Conservation (phyloP, 2,888 invertebrate species). For the Mantis religiosa region DNA sequence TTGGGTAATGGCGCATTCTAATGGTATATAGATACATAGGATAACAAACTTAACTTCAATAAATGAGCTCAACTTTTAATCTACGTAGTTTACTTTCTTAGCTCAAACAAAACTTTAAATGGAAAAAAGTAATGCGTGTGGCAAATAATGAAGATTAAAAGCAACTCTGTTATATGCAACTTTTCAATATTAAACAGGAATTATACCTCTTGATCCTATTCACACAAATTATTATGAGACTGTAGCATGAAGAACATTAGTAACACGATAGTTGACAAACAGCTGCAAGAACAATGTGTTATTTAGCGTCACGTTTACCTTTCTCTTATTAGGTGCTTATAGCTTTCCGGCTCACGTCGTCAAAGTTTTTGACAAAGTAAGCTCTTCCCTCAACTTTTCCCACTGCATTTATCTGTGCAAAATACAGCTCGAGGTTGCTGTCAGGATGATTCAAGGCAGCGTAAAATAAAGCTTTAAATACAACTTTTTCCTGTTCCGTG, state of each 20-base stretch:
- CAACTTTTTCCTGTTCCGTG: neutral
- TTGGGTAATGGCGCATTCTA: too few species aligned
- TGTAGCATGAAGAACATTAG: neutral
- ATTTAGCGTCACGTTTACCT: neutral
- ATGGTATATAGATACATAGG: too few species aligned
- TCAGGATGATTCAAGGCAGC: neutral
- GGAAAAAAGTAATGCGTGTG: too few species aligned
- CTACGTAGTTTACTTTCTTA: too few species aligned
- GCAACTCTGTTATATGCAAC: neutral
- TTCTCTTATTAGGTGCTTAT: neutral
- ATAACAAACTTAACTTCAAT: too few species aligned
- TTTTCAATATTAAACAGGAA: neutral
- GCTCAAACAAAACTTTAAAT: too few species aligned
- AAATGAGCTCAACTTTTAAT: too few species aligned
- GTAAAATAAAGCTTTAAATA: neutral
- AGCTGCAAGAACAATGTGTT: neutral
- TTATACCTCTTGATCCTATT: neutral
- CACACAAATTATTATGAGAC: neutral
- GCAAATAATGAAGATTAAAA: neutral
- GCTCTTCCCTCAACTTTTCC: neutral
- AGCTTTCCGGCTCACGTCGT: neutral
- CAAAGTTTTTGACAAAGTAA: neutral
- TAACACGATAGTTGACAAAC: neutral
- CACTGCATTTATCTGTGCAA: neutral
- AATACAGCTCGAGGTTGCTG: neutral